Conservation (phyloP, 2,888 invertebrate species). For the Drepanosiphum platanoidis region DNA sequence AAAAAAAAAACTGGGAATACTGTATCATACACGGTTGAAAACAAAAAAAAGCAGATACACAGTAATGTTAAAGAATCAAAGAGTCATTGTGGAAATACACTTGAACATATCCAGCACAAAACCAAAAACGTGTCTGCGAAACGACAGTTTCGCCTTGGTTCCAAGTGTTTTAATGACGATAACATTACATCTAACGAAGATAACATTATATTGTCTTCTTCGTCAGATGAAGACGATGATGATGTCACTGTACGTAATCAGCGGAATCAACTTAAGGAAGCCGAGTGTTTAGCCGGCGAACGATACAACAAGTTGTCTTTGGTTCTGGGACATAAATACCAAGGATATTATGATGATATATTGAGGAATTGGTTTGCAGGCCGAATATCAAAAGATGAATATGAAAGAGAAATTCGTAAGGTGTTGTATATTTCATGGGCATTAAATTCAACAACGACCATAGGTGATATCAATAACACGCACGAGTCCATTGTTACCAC, state of each 20-base stretch:
- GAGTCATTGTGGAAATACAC: background rate
- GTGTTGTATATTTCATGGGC: conserved; percentile 4
- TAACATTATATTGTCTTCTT: background rate
- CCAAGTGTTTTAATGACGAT: background rate
- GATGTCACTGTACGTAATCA: background rate
- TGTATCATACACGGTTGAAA: no score
- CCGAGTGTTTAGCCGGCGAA: conserved; percentile 16
- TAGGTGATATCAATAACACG: background rate
- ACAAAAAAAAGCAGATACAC: no score
- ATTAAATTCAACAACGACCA: background rate
- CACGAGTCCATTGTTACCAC: background rate
- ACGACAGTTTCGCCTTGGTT: background rate
- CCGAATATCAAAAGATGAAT: background rate
- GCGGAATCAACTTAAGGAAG: background rate
- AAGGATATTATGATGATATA: background rate
- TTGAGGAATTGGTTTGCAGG: background rate
- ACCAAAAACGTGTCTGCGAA: background rate
- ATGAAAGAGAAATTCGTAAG: background rate
- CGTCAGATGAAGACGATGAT: conserved; percentile 32
- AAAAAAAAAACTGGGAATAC: no score
- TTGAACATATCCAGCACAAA: background rate
- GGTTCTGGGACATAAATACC: background rate
- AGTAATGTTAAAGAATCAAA: background rate
- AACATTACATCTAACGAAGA: background rate
- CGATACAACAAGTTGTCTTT: background rate